Evolutionary conservation across 2,888 invertebrate species (phyloP), one percentile per base, ranked within the genome.

Genomic region (Encarsia formosa): DNA sequence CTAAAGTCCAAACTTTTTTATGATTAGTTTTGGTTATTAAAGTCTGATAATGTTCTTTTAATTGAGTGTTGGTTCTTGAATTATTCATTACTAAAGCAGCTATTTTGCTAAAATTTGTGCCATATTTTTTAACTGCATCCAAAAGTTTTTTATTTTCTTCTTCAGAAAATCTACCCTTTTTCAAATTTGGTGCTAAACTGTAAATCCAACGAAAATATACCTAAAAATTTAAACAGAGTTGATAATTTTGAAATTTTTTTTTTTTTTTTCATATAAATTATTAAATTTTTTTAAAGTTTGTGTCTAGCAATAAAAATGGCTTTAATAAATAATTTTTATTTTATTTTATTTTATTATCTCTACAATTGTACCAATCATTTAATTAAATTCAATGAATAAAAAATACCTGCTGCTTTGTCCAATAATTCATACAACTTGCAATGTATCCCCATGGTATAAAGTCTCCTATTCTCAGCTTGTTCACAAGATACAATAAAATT

Each of bases 401-500:
- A 31, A 29, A 5, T 48, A 57, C 72, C 67, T 88, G 87, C 3
- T 77, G 75, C 65, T 83, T 84, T 0, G 81, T 81, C 57, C 84
- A 78, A 53, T 80, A 78, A 9, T 80, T 78, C 71, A 88, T 82
- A 43, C 80, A 78, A 20, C 78, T 77, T 1, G 81, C 77, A 6
- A 90, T 82, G 65, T 81, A 81, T 3, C 81, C 78, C 91, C 91
- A 92, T 1, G 87, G 85, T 57, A 90, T 85, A 39, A 79, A 80
- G 52, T 81, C 76, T 16, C 85, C 87, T 49, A 83, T 76, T 57
- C 77, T 80, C 57, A 82, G 81, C 54, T 75, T 75, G n/a, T 83
- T 78, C 0, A 92, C 79, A 2, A 86, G 70, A 48, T 79, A 76
- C 29, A 78, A 65, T 3, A 94, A 75, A 41, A 79, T 77, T 43